phyloP scores from a whole-genome alignment of 2,797 vertebrate genomes.

The Adrianichthys oophorus region DNA sequence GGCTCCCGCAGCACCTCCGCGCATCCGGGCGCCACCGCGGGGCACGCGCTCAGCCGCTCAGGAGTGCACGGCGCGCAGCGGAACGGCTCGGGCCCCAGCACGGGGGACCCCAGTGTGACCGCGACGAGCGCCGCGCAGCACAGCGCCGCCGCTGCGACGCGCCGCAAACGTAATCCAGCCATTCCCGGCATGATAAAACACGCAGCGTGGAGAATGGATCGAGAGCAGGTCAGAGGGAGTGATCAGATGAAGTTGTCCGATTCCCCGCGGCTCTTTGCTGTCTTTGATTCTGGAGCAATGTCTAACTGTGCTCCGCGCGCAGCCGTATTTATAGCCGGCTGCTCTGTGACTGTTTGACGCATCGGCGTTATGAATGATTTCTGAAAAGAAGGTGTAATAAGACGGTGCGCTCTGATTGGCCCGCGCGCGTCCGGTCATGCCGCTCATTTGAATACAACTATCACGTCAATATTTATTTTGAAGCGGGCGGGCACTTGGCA shows the following conservation, averaged over 20 bases:
- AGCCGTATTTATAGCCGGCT: slow-evolving; percentile 80
- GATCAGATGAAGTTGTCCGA: slow-evolving; percentile 25
- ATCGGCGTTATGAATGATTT: slow-evolving; percentile 82
- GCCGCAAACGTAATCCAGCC: slow-evolving; percentile 60
- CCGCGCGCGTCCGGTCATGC: slow-evolving; percentile 53
- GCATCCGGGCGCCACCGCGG: slow-evolving; percentile 81
- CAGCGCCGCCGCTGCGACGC: slow-evolving; percentile 58
- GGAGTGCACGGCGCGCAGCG: slow-evolving; percentile 85
- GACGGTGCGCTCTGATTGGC: slow-evolving; percentile 74
- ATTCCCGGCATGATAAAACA: slow-evolving; percentile 52
- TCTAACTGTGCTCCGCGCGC: slow-evolving; percentile 65
- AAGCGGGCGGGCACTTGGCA: slow-evolving; percentile 60
- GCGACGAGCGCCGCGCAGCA: slow-evolving; percentile 49
- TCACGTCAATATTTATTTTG: slow-evolving; percentile 76
- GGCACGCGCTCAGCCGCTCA: slow-evolving; percentile 84
- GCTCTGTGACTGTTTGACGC: slow-evolving; percentile 78
- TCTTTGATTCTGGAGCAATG: slow-evolving; percentile 36
- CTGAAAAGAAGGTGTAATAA: slow-evolving; percentile 82
- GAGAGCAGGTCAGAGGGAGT: slow-evolving; percentile 33
- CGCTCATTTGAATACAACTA: slow-evolving; percentile 76
- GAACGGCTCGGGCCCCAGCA: slow-evolving; percentile 77
- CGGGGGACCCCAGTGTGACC: slow-evolving; percentile 72
- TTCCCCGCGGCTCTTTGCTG: slow-evolving; percentile 36
- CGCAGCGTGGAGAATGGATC: slow-evolving; percentile 38
- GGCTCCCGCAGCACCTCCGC: slow-evolving; percentile 82